Evolutionary conservation across 2,797 vertebrate species (phyloP).

Genomic region (Danio aesculapii): DNA sequence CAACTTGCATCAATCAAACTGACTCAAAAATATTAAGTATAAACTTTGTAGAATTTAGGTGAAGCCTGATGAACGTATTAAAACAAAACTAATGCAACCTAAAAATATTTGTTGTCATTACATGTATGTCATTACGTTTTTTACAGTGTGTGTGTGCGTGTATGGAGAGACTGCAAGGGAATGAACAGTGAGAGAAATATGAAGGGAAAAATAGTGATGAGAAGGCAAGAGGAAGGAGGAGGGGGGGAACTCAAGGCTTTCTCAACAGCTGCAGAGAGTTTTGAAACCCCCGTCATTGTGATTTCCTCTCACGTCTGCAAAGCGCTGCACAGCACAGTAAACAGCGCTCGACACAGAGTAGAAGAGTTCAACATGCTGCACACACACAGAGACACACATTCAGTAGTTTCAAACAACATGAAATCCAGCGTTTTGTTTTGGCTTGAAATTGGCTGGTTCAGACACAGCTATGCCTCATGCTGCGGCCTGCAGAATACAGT

Average conservation of each 20-base stretch:
- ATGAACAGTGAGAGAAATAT: background rate
- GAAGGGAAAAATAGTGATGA: slow-evolving; percentile 17
- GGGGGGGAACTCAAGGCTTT: slow-evolving; percentile 52
- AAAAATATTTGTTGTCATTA: no score
- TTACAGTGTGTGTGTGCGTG: no score
- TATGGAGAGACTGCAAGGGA: background rate
- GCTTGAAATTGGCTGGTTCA: slow-evolving; percentile 18
- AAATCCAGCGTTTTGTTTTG: background rate
- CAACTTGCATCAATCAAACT: no score
- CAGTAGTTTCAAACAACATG: slow-evolving; percentile 8
- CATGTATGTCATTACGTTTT: no score
- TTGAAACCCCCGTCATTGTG: slow-evolving; percentile 52
- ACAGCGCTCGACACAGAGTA: slow-evolving; percentile 20
- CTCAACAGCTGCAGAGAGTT: slow-evolving; percentile 64
- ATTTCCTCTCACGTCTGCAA: slow-evolving; percentile 54
- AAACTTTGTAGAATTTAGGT: no score
- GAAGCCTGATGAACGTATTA: no score
- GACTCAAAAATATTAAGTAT: no score
- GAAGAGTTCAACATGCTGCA: slow-evolving; percentile 25
- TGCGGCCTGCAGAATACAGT: slow-evolving; percentile 2
- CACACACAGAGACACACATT: background rate
- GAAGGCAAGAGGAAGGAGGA: slow-evolving; percentile 34
- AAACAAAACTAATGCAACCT: no score
- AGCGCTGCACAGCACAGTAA: slow-evolving; percentile 23
- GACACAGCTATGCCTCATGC: background rate